Percentiles rank a stretch among this genome's conserved stretches.
phyloP scores from a whole-genome alignment of 2,797 vertebrate species.

The Antrozous pallidus region DNA sequence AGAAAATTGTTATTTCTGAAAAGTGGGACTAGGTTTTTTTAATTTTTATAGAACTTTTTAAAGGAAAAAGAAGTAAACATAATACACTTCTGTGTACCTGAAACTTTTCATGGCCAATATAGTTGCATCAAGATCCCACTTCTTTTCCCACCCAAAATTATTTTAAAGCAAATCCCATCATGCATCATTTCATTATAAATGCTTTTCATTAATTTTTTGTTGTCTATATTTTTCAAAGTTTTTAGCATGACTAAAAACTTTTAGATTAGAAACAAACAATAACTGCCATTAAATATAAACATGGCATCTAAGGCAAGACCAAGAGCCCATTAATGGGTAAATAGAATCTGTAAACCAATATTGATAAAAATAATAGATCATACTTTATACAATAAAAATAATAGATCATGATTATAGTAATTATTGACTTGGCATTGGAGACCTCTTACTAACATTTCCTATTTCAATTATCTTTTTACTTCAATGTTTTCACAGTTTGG shows the following conservation, averaged over 20 bases:
- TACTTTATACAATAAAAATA: neutral
- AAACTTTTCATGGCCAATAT: neutral
- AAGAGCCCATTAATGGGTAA: neutral
- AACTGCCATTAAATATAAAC: neutral
- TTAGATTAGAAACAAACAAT: neutral
- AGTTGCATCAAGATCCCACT: neutral
- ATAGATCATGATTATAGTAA: neutral
- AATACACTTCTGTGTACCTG: neutral
- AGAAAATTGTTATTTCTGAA: neutral
- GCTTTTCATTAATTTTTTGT: neutral
- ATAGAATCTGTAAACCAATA: neutral
- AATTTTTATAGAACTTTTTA: neutral
- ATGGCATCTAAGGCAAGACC: neutral
- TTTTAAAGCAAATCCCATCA: neutral
- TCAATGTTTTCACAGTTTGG: neutral
- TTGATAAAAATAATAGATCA: neutral
- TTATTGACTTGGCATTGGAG: neutral
- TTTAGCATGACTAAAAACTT: neutral
- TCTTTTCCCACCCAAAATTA: neutral
- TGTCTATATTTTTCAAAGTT: neutral
- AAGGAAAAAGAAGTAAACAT: neutral
- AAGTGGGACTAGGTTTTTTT: neutral
- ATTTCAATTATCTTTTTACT: neutral
- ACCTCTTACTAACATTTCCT: neutral
- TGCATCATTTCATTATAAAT: neutral